A percentile compares a stretch with the other conserved stretches of the same genome.
Evolutionary conservation across 2,888 invertebrate genomes (phyloP).

Genomic region (Ectemnius cavifrons): DNA sequence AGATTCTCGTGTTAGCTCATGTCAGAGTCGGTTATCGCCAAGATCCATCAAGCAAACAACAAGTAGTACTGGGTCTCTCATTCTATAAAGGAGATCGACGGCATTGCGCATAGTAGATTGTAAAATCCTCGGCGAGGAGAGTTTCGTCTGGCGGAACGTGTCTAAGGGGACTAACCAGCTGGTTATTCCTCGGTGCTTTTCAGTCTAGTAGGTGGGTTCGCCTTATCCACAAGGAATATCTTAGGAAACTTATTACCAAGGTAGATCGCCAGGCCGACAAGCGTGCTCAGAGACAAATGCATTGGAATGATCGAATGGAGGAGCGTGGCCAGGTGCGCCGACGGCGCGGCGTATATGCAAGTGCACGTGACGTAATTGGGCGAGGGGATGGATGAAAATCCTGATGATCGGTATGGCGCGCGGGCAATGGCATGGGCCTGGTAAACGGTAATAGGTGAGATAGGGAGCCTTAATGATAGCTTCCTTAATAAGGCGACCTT

Average conservation of each 20-base stretch:
- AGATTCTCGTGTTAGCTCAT: too few relatives aligned
- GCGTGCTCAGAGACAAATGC: constrained; percentile 35
- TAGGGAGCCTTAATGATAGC: constrained; percentile 73
- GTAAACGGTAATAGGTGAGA: constrained; percentile 69
- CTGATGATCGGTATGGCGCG: constrained; percentile 71
- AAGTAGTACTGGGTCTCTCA: too few relatives aligned
- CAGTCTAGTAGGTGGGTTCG: too few relatives aligned
- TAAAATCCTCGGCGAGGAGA: too few relatives aligned
- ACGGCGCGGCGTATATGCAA: constrained; percentile 46
- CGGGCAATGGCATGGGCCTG: constrained; percentile 57
- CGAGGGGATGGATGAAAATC: constrained; percentile 68
- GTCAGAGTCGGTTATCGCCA: too few relatives aligned
- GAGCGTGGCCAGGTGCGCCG: constrained; percentile 39
- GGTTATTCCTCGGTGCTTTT: too few relatives aligned
- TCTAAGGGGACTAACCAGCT: too few relatives aligned
- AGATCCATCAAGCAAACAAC: too few relatives aligned
- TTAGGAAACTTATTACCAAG: constrained; percentile 27
- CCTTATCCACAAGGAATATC: constrained; percentile 5
- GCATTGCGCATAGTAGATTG: too few relatives aligned
- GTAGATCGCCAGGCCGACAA: constrained; percentile 26
- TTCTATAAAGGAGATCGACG: too few relatives aligned
- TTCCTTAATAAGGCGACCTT: constrained; percentile 72
- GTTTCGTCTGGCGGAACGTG: too few relatives aligned
- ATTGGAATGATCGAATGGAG: constrained; percentile 22
- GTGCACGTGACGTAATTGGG: constrained; percentile 66